Evolutionary conservation across 2,797 vertebrate genomes (phyloP), one percentile per base, ranked within the genome.

Genomic region (Acrossocheilus fasciatus): DNA sequence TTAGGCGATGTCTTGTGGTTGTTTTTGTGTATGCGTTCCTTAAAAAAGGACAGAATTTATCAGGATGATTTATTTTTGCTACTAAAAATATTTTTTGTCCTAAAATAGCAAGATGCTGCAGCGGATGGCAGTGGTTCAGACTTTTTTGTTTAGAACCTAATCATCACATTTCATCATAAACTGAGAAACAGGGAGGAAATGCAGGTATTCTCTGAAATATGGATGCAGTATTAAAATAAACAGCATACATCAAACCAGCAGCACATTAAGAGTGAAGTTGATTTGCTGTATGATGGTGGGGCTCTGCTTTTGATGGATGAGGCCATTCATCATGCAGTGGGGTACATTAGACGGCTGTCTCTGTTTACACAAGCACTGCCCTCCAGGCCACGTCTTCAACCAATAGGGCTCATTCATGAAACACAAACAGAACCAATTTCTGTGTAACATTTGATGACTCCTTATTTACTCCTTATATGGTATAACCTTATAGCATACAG

Each of bases 51-150:
- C 47, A 17, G 30, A 14, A 54, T 85, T 43, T 78, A 54, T 76
- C 78, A 76, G 77, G 5, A 36, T 85, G 50, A 88, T 88, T 76
- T 85, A 81, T 86, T 88, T 84, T 82, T 72, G n/a, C 52, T 47
- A 43, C 59, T 69, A 36, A 36, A 36, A 36, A 36, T 36, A 36
- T 36, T 36, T 14, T 30, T 8, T 34, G 47, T 34, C 52, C 17
- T 73, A 54, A 76, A 68, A 68, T 59, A 78, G 73, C 50, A 8
- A 69, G 50, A 69, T 7, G 39, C 30, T 41, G 18, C 8, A 34
- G 82, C 17, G 18, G 66, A 59, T 30, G 23, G 26, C 34, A 59
- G 14, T 47, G 23, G 50, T 57, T 81, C 43, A 54, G 34, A 83
- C 54, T 75, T 50, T 50, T 69, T 68, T 77, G 62, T 77, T 78